These are phyloP conservation scores for Drosophila leonis DNA, from an alignment of 2,888 invertebrate genomes.

Conservation along the genomic window DNA sequence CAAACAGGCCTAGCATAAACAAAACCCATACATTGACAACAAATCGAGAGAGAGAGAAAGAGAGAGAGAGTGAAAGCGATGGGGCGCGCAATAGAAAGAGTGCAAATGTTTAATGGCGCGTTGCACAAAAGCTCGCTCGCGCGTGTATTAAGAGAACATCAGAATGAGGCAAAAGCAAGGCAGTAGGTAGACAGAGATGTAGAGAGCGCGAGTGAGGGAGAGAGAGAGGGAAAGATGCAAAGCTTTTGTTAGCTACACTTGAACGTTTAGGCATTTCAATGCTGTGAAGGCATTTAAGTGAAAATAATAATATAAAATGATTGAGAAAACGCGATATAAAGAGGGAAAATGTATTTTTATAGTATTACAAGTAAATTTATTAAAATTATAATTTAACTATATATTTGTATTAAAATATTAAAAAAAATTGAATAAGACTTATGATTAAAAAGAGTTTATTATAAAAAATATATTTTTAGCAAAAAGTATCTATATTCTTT, in stretches of 20 bases:
- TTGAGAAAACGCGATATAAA: neutral
- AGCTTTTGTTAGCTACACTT: slow-evolving; percentile 31
- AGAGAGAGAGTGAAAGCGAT: neutral
- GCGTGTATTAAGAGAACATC: slow-evolving; percentile 10
- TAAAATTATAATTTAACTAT: too few relatives aligned
- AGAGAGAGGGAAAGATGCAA: neutral
- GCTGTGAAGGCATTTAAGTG: neutral
- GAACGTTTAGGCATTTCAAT: neutral
- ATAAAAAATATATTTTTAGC: too few relatives aligned
- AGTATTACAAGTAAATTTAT: too few relatives aligned
- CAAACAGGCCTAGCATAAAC: slow-evolving; percentile 72
- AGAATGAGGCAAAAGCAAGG: neutral
- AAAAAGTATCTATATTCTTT: too few relatives aligned
- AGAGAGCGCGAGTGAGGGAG: slow-evolving; percentile 3
- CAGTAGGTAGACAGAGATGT: slow-evolving; percentile 4
- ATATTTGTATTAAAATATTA: too few relatives aligned
- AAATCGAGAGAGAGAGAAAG: neutral
- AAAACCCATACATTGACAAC: slow-evolving; percentile 44
- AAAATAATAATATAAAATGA: neutral
- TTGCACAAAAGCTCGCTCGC: slow-evolving; percentile 45
- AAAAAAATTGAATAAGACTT: too few relatives aligned
- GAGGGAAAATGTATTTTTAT: neutral
- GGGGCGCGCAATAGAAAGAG: neutral
- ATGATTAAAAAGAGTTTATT: too few relatives aligned
- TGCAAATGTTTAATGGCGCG: slow-evolving; percentile 3